Evolutionary conservation across 2,797 vertebrate species (phyloP).

Genomic region (Vespertilio murinus): DNA sequence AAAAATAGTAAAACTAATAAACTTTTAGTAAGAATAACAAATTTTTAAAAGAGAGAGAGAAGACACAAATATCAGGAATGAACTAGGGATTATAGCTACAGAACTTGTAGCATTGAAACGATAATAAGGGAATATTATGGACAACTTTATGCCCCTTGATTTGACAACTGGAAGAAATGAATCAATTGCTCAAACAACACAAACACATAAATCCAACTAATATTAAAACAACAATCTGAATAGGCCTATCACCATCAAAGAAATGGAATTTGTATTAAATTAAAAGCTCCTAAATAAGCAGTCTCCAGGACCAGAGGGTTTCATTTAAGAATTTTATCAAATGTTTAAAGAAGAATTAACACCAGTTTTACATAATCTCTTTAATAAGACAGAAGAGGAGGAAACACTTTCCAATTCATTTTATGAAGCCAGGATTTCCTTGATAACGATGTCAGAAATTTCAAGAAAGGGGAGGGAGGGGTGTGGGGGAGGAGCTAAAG

Average conservation of each 20-base stretch:
- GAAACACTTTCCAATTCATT: background rate
- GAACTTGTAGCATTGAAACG: background rate
- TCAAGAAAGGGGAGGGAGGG: background rate
- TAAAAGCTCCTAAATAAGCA: background rate
- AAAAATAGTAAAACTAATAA: background rate
- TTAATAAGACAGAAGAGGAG: background rate
- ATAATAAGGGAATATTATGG: background rate
- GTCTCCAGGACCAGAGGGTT: background rate
- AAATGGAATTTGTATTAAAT: background rate
- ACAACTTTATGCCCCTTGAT: background rate
- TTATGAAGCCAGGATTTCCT: background rate
- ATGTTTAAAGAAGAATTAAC: background rate
- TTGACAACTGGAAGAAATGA: conserved; percentile 1
- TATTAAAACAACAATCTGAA: background rate
- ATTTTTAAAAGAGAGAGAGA: background rate
- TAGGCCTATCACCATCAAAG: background rate
- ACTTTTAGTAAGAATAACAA: background rate
- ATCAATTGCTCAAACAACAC: background rate
- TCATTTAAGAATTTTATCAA: background rate
- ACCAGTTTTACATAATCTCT: background rate
- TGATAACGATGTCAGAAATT: background rate
- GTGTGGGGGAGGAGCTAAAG: background rate
- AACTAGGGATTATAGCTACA: background rate
- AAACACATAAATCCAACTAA: background rate
- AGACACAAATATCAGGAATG: background rate